A percentile compares a stretch with the other conserved stretches of the same genome.
Conservation (phyloP, 2,797 vertebrate genomes). For the Siniperca undulata region DNA sequence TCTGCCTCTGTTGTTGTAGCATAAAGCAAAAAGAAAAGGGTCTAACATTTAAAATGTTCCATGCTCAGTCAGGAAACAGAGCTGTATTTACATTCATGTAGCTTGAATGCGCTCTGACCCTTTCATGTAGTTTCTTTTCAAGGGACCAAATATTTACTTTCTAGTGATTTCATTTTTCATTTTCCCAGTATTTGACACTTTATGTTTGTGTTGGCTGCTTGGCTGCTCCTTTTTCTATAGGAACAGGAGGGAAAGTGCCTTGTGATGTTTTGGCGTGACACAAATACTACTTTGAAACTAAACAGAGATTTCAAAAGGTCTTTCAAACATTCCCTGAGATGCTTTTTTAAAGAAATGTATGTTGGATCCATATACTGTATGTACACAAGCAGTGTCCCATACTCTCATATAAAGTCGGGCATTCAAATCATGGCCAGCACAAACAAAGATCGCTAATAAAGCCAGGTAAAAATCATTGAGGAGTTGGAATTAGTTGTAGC, state of each 20-base stretch:
- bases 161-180: constrained; percentile 59
- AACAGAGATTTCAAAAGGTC: constrained; percentile 40
- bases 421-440: not conserved
- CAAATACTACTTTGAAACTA: constrained; percentile 51
- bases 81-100: constrained; percentile 30
- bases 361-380: not conserved
- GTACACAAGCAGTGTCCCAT: constrained; percentile 4
- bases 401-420: not conserved
- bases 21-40: constrained; percentile 1
- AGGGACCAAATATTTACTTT: constrained; percentile 65
- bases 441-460: not conserved
- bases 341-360: not conserved
- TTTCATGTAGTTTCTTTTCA: constrained; percentile 45
- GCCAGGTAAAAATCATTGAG: not conserved
- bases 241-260: constrained; percentile 22
- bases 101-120: constrained; percentile 28
- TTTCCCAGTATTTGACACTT: constrained; percentile 54
- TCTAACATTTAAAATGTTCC: not conserved
- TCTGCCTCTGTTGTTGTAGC: not conserved
- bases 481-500: not conserved
- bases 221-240: constrained; percentile 25
- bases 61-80: constrained; percentile 23
- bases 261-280: constrained; percentile 55
- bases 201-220: constrained; percentile 57
- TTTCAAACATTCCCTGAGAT: constrained; percentile 38